Base-by-base conservation (phyloP, 2,797 vertebrate species). In the Gambusia yucatana region DNA sequence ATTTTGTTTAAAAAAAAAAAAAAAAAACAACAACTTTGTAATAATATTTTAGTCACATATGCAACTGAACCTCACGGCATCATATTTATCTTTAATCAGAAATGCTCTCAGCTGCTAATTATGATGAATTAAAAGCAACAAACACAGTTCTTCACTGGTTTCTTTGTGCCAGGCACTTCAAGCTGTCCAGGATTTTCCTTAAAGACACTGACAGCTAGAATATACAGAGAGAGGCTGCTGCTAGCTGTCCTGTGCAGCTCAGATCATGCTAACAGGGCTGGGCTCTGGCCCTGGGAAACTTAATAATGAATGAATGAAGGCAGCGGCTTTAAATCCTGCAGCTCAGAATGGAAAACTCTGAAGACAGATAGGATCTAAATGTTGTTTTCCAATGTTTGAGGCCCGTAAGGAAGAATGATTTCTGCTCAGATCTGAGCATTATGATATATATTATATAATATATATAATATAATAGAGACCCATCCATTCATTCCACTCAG, bases 281-380 rank as follows among this genome's bases (percentile, higher is more conserved):
- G 52, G 69, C 78, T 86, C 73, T 50, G n/a, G 83, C 55, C 78
- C 83, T 39, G 63, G 80, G 78, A 86, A 88, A 79, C 77, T 88
- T 80, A 91, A 91, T 86, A 88, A 92, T 88, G 71, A 78, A 86
- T 91, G 83, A 25, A 86, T 90, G 82, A 25, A 84, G 82, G 87
- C 84, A 84, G 74, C 50, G 63, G 76, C 83, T 82, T 90, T 87
- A 88, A 88, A 85, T 81, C 82, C 80, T 76, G 77, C 72, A 10
- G 87, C 79, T 82, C 30, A 69, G 80, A 88, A 77, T 70, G 81
- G 79, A 82, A 79, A 84, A 76, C 76, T 84, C 25, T 44, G 78
- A 22, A 16, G 74, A 86, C 5, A 20, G 63, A 79, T 73, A 86
- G 79, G 75, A 85, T 80, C 72, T 73, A 73, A 25, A 46, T 59